phyloP scores from a whole-genome alignment of 2,113 vertebrate species.

The Pseudorhombus dupliciocellatus region DNA sequence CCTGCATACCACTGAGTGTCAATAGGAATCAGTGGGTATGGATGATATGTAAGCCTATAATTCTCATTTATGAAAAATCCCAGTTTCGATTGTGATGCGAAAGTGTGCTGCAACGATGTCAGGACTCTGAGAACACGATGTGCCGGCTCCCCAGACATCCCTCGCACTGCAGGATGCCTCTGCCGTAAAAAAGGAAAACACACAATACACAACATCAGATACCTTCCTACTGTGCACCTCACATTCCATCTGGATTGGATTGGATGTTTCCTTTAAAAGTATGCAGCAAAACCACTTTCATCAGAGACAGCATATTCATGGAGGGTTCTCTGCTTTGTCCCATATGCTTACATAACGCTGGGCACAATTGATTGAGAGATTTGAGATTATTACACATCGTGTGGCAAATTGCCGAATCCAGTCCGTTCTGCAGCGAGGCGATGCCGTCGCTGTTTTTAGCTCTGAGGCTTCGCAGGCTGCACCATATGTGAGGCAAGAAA shows the following conservation, averaged over 20 bases:
- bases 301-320: conserved; percentile 9
- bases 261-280: conserved; percentile 13
- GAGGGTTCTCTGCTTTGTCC: conserved; percentile 11
- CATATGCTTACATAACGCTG: conserved; percentile 16
- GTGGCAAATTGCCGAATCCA: conserved; percentile 28
- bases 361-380: conserved; percentile 18
- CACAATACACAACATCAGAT: conserved; percentile 12
- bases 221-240: conserved; percentile 7
- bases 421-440: conserved; percentile 4
- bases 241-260: conserved; percentile 3
- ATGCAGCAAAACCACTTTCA: background rate
- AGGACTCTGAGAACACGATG: conserved; percentile 30
- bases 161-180: conserved; percentile 8
- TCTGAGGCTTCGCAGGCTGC: conserved; percentile 7
- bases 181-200: background rate
- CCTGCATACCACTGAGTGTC: background rate
- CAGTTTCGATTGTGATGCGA: conserved; percentile 1
- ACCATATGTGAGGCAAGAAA: conserved; percentile 1
- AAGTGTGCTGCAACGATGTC: conserved; percentile 12
- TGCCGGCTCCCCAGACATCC: conserved; percentile 12
- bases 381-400: conserved; percentile 22
- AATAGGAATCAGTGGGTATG: background rate
- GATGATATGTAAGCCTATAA: conserved; percentile 34
- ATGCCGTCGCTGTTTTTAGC: background rate
- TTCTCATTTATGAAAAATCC: conserved; percentile 6